These are phyloP conservation scores for Origma solitaria DNA, from an alignment of 2,113 vertebrate genomes.

Conservation along the genomic window DNA sequence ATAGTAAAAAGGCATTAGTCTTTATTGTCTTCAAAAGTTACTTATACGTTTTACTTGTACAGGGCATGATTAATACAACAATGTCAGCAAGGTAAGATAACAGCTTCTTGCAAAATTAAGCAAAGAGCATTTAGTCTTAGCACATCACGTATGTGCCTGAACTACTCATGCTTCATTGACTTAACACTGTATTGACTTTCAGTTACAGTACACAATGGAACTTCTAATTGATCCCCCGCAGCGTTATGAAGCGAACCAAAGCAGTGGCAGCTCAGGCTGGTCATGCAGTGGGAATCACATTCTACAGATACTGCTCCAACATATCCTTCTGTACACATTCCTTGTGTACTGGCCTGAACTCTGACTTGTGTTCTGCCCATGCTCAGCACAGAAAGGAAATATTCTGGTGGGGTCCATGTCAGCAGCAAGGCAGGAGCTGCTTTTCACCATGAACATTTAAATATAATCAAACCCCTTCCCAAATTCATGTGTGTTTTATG, in stretches of 20 bases:
- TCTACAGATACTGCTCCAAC: neutral
- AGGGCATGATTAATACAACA: neutral
- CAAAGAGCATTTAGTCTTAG: neutral
- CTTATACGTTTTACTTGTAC: neutral
- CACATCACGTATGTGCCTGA: neutral
- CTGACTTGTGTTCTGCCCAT: accelerated
- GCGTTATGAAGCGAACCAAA: neutral
- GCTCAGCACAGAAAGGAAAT: neutral
- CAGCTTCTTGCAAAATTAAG: neutral
- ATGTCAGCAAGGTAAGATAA: neutral
- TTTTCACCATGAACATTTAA: neutral
- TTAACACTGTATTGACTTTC: neutral
- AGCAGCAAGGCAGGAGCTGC: neutral
- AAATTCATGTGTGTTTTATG: neutral
- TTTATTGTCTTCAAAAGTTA: neutral
- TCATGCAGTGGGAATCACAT: neutral
- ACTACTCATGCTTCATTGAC: neutral
- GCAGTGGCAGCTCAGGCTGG: neutral
- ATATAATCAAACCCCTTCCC: neutral
- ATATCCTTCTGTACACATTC: neutral
- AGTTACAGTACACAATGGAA: accelerated
- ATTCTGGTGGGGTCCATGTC: neutral
- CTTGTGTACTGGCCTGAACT: neutral
- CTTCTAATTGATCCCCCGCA: accelerated
- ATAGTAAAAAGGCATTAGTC: neutral